Evolutionary conservation across 1,140 invertebrate species (phyloP).

Genomic region (Babylonia areolata): DNA sequence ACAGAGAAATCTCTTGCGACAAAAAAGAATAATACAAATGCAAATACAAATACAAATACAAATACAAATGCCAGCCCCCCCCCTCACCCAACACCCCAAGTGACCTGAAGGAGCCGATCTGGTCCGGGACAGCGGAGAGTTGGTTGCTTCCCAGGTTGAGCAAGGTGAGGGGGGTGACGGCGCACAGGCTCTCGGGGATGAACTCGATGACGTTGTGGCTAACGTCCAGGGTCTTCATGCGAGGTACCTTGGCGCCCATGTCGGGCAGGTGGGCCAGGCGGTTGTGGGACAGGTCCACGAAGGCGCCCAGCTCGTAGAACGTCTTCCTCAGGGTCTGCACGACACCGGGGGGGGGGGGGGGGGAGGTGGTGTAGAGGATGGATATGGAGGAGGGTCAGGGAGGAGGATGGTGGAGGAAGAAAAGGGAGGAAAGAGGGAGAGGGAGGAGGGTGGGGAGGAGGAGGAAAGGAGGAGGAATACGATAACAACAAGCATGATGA

Average conservation of each 20-base stretch:
- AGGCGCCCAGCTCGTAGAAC: conserved; percentile 68
- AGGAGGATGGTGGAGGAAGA: too few relatives aligned
- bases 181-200: conserved; percentile 66
- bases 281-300: conserved; percentile 66
- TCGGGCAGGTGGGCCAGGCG: conserved; percentile 65
- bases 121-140: conserved; percentile 59
- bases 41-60: too few relatives aligned
- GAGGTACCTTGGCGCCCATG: conserved; percentile 62
- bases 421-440: too few relatives aligned
- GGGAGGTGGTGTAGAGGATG: too few relatives aligned
- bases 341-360: background rate
- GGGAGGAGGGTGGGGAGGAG: too few relatives aligned
- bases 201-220: conserved; percentile 63
- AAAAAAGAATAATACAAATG: too few relatives aligned
- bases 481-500: too few relatives aligned
- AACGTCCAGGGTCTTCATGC: conserved; percentile 65
- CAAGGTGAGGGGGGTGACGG: conserved; percentile 61
- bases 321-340: conserved; percentile 65
- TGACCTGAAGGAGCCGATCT: conserved; percentile 63
- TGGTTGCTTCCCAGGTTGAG: conserved; percentile 68
- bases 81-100: too few relatives aligned
- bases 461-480: too few relatives aligned
- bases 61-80: too few relatives aligned
- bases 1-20: too few relatives aligned
- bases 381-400: too few relatives aligned